Evolutionary conservation across 2,113 vertebrate species (phyloP).

Genomic region (Macquaria ambigua): DNA sequence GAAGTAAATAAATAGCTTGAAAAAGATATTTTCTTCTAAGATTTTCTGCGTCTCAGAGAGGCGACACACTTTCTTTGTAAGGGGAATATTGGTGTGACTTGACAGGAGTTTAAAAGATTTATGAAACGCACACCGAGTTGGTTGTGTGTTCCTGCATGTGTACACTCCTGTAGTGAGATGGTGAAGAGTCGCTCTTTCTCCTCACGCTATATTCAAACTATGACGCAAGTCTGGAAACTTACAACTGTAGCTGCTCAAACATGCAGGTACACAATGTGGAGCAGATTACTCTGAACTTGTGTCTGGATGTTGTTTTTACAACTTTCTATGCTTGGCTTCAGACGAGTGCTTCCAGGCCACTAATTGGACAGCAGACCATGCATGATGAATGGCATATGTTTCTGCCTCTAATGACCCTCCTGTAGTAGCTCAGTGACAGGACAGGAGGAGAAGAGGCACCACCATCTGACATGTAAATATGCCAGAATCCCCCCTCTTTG

Average conservation of each 20-base stretch:
- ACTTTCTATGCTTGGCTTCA: slow-evolving; percentile 62
- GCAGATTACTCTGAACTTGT: slow-evolving; percentile 36
- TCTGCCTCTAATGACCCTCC: slow-evolving; percentile 77
- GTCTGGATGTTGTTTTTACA: slow-evolving; percentile 26
- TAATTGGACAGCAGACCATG: slow-evolving; percentile 77
- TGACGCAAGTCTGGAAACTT: slow-evolving; percentile 45
- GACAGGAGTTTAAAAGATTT: slow-evolving; percentile 82
- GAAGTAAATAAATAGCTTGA: slow-evolving; percentile 75
- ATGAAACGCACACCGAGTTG: slow-evolving; percentile 56
- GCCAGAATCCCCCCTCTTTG: slow-evolving; percentile 64
- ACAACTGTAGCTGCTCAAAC: slow-evolving; percentile 25
- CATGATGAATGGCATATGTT: slow-evolving; percentile 78
- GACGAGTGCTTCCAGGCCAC: slow-evolving; percentile 56
- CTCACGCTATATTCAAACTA: slow-evolving; percentile 41
- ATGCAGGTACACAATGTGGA: slow-evolving; percentile 49
- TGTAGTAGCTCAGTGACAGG: slow-evolving; percentile 53
- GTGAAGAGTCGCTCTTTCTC: slow-evolving; percentile 30
- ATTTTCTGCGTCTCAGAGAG: slow-evolving; percentile 61
- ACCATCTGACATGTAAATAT: slow-evolving; percentile 70
- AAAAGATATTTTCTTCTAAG: slow-evolving; percentile 71
- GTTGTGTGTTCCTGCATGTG: slow-evolving; percentile 44
- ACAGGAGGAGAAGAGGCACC: slow-evolving; percentile 36
- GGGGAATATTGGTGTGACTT: slow-evolving; percentile 67
- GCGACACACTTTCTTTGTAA: slow-evolving; percentile 71
- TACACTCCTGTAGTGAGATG: slow-evolving; percentile 25